phyloP scores from a whole-genome alignment of 2,797 vertebrate species.

The Meda fulgida region DNA sequence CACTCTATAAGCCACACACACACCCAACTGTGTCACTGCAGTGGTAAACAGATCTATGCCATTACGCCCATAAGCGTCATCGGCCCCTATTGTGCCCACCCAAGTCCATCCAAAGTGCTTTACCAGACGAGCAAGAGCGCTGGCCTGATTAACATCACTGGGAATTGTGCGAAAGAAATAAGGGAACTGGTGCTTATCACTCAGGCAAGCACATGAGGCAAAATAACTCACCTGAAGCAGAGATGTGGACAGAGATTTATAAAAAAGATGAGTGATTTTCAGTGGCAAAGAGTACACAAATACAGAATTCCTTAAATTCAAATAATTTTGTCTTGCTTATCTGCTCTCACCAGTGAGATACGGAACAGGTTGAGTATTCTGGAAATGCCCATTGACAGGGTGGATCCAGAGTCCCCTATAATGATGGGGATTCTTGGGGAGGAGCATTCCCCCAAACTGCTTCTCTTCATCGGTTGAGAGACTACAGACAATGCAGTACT shows the following conservation, averaged over 20 bases:
- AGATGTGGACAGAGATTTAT: background rate
- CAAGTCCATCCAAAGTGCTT: slow-evolving; percentile 66
- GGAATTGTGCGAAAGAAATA: slow-evolving; percentile 69
- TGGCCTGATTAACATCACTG: slow-evolving; percentile 66
- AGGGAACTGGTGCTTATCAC: slow-evolving; percentile 63
- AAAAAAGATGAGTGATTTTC: background rate
- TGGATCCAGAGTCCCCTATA: slow-evolving; percentile 70
- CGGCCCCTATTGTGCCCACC: slow-evolving; percentile 63
- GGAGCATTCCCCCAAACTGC: slow-evolving; percentile 47
- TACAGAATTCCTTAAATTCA: background rate
- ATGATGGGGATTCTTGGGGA: slow-evolving; percentile 63
- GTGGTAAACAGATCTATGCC: slow-evolving; percentile 64
- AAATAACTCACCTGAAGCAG: slow-evolving; percentile 67
- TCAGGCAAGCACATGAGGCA: slow-evolving; percentile 66
- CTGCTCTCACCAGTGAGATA: slow-evolving; percentile 67
- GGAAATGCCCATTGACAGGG: slow-evolving; percentile 68
- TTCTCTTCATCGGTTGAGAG: slow-evolving; percentile 59
- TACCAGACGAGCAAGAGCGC: slow-evolving; percentile 61
- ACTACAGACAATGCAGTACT: slow-evolving; percentile 64
- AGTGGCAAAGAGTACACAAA: background rate
- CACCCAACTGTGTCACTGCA: slow-evolving; percentile 59
- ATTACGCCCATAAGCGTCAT: slow-evolving; percentile 65
- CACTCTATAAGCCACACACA: slow-evolving; percentile 64
- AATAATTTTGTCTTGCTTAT: slow-evolving; percentile 1
- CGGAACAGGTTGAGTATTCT: slow-evolving; percentile 64